Percentiles rank a stretch among this genome's conserved stretches.
Conservation (phyloP, 2,113 vertebrate genomes). For the Myotis davidii region DNA sequence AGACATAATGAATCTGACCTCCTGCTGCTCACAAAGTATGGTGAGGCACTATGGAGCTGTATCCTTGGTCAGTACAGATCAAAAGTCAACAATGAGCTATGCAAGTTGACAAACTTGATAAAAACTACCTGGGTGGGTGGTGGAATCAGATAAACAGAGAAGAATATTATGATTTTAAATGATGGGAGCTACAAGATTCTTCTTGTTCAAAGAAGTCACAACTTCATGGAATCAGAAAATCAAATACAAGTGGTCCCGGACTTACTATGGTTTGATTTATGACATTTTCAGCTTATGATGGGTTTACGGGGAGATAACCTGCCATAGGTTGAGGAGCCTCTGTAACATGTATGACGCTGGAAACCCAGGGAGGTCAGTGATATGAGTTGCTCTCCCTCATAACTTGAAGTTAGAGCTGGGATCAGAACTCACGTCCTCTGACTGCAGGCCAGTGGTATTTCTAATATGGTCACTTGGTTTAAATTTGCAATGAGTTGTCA, state of each 20-base stretch:
- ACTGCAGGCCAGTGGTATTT: conserved; percentile 67
- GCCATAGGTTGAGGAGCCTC: neutral
- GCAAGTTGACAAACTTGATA: neutral
- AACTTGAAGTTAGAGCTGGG: neutral
- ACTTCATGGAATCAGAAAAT: neutral
- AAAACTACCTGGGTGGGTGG: neutral
- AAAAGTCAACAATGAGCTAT: neutral
- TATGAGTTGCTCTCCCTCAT: neutral
- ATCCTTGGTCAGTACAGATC: neutral
- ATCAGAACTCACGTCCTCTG: neutral
- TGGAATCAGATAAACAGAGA: neutral
- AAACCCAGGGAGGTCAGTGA: neutral
- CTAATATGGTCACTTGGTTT: conserved; percentile 80
- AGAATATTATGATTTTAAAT: neutral
- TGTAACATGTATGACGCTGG: neutral
- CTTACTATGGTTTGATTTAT: neutral
- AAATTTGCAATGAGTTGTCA: conserved; percentile 81
- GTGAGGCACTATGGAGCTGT: neutral
- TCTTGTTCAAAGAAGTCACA: conserved; percentile 24
- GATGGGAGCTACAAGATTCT: neutral
- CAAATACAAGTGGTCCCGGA: neutral
- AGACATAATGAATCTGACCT: neutral
- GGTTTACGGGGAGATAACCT: neutral
- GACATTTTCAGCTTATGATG: neutral
- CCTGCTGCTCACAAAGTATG: neutral